Percentiles rank a stretch among this genome's conserved stretches.
These are phyloP conservation scores for Aelia acuminata DNA, from an alignment of 2,888 invertebrate genomes.

Conservation along the genomic window DNA sequence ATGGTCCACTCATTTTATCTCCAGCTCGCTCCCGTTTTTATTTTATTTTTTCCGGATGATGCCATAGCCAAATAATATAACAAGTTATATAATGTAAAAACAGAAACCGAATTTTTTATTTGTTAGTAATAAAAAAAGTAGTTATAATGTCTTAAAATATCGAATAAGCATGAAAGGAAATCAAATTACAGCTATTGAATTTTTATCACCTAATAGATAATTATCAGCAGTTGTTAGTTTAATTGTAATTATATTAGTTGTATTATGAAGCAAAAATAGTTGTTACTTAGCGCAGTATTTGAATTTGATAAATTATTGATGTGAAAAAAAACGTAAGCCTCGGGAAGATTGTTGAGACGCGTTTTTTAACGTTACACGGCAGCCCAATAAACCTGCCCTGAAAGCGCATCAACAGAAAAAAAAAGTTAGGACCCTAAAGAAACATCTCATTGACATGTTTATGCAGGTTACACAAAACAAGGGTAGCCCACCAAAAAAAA, in stretches of 20 bases:
- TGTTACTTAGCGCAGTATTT: no score
- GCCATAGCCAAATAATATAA: not conserved
- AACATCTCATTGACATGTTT: conserved; percentile 47
- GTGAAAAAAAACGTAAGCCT: not conserved
- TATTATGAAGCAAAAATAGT: no score
- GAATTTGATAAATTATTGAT: not conserved
- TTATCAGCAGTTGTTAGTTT: no score
- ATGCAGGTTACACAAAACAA: conserved; percentile 46
- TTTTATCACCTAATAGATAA: no score
- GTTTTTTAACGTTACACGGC: not conserved
- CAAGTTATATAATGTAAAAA: no score
- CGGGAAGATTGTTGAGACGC: not conserved
- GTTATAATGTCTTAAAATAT: no score
- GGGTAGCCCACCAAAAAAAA: conserved; percentile 28
- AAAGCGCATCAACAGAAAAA: conserved; percentile 13
- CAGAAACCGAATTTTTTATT: not conserved
- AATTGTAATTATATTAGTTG: no score
- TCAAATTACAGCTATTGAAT: no score
- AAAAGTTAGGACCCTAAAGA: not conserved
- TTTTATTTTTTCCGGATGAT: not conserved
- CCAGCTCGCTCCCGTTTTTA: not conserved
- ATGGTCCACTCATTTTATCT: not conserved
- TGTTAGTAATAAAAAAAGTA: not conserved
- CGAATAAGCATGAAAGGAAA: no score
- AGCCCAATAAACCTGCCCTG: conserved; percentile 10